Percentiles rank a stretch among this genome's conserved stretches.
Conservation (phyloP, 35 echinoderm and acorn worm genomes). For the Anneissia japonica region DNA sequence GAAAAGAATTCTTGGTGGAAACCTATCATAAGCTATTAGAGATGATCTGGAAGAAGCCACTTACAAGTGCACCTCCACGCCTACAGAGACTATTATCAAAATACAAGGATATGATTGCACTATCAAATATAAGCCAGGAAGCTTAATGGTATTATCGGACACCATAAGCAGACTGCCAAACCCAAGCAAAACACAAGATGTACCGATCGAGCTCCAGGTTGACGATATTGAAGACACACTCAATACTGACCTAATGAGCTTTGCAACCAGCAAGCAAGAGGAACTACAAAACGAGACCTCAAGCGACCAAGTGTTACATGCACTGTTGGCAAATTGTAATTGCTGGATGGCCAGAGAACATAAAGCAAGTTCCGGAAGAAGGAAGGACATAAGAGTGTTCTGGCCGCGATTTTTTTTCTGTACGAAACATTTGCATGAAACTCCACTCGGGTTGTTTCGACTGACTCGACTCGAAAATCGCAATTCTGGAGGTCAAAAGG, state of each 20-base stretch:
- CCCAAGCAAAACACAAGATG: slow-evolving; percentile 12
- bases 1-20: slow-evolving; percentile 35
- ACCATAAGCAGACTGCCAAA: slow-evolving; percentile 48
- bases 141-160: slow-evolving; percentile 34
- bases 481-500: no score
- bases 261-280: slow-evolving; percentile 25
- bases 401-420: no score
- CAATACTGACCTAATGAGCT: slow-evolving; percentile 22
- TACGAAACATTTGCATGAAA: no score
- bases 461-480: no score
- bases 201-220: no score
- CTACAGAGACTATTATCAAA: slow-evolving; percentile 44
- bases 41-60: slow-evolving; percentile 39
- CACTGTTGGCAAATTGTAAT: not conserved
- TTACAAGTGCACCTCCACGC: slow-evolving; percentile 43
- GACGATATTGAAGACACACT: slow-evolving; percentile 25
- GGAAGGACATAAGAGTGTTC: slow-evolving; percentile 2
- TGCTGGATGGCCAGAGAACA: slow-evolving; percentile 23
- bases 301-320: not conserved
- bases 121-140: slow-evolving; percentile 32
- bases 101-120: slow-evolving; percentile 52
- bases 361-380: slow-evolving; percentile 1
- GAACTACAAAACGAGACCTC: slow-evolving; percentile 23
- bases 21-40: slow-evolving; percentile 49
- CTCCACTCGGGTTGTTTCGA: no score